phyloP scores from a whole-genome alignment of 2,888 invertebrate species.

The Xanthia togata region DNA sequence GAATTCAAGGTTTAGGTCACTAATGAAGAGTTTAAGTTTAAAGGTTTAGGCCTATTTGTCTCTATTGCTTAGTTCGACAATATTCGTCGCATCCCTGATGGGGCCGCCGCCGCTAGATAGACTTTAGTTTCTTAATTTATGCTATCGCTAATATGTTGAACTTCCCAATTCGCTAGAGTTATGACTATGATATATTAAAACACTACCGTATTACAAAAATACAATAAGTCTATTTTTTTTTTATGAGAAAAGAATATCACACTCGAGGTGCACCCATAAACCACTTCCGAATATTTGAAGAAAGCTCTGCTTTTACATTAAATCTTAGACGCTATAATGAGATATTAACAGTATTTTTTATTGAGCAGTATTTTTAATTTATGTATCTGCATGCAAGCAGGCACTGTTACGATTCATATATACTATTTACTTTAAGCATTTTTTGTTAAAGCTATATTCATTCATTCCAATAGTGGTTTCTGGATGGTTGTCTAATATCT shows the following conservation, averaged over 20 bases:
- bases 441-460: conserved; percentile 20
- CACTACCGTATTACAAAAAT: conserved; percentile 55
- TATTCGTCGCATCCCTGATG: not conserved
- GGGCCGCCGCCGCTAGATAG: conserved; percentile 13
- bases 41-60: not conserved
- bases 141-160: conserved; percentile 27
- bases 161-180: conserved; percentile 31
- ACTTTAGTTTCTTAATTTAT: not conserved
- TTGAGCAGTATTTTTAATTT: conserved; percentile 21
- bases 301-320: conserved; percentile 10
- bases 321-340: conserved; percentile 29
- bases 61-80: not conserved
- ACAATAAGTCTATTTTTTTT: conserved; percentile 38
- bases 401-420: conserved; percentile 17
- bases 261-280: conserved; percentile 32
- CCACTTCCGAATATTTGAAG: conserved; percentile 20
- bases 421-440: conserved; percentile 27
- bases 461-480: conserved; percentile 29
- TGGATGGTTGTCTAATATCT: conserved; percentile 23
- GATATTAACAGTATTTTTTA: conserved; percentile 8
- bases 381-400: conserved; percentile 15
- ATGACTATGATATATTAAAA: conserved; percentile 31
- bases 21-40: not conserved
- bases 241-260: conserved; percentile 25
- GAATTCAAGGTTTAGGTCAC: not conserved